phyloP scores from a whole-genome alignment of 1,140 invertebrate genomes.

The Homalodisca vitripennis region DNA sequence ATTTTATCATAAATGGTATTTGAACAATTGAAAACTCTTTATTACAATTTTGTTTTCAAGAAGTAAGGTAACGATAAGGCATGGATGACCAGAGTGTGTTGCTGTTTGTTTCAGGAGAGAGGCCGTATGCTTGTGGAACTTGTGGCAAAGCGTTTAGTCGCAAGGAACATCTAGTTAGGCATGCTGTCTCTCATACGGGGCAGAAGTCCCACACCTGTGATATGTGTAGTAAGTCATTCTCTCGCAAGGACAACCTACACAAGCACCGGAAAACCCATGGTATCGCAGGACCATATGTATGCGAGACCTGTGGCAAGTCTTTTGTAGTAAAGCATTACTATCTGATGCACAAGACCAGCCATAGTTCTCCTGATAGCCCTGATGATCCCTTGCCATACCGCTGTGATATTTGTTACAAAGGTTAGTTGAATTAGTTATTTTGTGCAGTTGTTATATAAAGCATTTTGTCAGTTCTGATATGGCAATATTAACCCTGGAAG shows the following conservation, averaged over 20 bases:
- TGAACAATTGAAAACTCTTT: too few relatives aligned
- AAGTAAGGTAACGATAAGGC: not conserved
- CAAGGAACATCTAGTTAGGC: constrained; percentile 69
- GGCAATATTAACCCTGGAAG: too few relatives aligned
- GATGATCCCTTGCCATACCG: constrained; percentile 33
- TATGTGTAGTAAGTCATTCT: constrained; percentile 73
- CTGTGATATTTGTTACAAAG: constrained; percentile 44
- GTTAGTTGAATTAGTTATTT: too few relatives aligned
- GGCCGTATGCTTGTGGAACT: constrained; percentile 66
- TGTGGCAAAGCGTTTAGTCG: constrained; percentile 72
- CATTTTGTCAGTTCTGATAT: too few relatives aligned
- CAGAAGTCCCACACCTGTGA: constrained; percentile 73
- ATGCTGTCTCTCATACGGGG: constrained; percentile 72
- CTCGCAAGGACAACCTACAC: constrained; percentile 71
- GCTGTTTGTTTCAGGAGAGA: constrained; percentile 57
- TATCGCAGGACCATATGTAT: constrained; percentile 64
- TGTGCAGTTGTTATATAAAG: too few relatives aligned
- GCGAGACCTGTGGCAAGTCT: constrained; percentile 68
- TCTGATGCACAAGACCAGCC: constrained; percentile 57
- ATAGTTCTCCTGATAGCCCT: constrained; percentile 44
- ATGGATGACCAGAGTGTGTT: not conserved
- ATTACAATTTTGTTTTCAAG: too few relatives aligned
- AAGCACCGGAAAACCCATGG: constrained; percentile 69
- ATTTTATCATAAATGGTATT: too few relatives aligned
- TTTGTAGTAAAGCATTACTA: constrained; percentile 71